phyloP scores from a whole-genome alignment of 2,113 vertebrate genomes.

The Indri indri region DNA sequence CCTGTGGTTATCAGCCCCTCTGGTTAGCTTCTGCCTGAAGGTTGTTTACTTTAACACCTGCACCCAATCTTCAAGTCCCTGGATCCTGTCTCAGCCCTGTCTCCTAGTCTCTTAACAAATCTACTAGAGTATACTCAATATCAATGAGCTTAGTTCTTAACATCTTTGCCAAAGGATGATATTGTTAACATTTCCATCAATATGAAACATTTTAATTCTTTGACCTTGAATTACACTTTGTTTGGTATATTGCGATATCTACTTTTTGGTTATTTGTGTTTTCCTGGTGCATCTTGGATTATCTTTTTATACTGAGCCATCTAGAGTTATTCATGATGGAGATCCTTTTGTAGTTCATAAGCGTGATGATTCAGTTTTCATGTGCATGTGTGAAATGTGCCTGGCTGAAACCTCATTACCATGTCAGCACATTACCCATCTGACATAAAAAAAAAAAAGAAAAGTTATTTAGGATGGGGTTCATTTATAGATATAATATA shows the following conservation, averaged over 20 bases:
- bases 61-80: no score
- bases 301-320: background rate
- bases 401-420: no score
- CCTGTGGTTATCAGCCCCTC: no score
- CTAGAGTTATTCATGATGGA: background rate
- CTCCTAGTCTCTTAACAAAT: no score
- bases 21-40: no score
- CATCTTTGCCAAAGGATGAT: background rate
- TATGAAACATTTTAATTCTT: slow-evolving; percentile 23
- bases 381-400: no score
- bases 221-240: background rate
- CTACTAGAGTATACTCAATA: background rate
- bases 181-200: background rate
- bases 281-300: background rate
- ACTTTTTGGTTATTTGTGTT: background rate
- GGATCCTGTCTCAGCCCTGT: no score
- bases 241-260: background rate
- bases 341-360: no score
- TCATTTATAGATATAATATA: background rate
- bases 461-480: background rate
- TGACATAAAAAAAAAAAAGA: no score
- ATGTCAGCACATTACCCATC: no score
- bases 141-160: background rate
- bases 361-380: no score
- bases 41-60: no score